These are phyloP conservation scores for Ridgeia piscesae DNA, from an alignment of 1,140 invertebrate species.

Conservation along the genomic window DNA sequence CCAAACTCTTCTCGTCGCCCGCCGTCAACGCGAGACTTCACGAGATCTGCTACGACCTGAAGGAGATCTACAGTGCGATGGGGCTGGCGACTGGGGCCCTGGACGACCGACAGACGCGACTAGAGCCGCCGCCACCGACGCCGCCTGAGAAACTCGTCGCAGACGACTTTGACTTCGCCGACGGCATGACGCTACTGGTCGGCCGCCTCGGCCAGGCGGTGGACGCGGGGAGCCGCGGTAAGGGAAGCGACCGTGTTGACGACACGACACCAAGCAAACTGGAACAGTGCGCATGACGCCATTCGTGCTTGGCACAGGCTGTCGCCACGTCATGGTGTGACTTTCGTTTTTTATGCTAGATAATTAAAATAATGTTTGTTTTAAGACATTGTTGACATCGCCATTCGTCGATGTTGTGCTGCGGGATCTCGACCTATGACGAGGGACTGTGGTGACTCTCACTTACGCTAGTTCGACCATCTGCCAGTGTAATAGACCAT, in stretches of 20 bases:
- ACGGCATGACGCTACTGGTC: neutral
- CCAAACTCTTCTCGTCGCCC: constrained; percentile 6
- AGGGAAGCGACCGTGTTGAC: neutral
- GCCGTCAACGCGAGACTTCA: constrained; percentile 10
- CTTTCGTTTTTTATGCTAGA: neutral
- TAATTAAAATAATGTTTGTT: no score
- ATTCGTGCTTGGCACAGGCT: neutral
- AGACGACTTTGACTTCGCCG: neutral
- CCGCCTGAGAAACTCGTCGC: neutral
- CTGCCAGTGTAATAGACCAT: no score
- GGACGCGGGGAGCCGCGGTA: no score
- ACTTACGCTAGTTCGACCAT: no score
- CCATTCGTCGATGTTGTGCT: no score
- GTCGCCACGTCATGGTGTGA: neutral
- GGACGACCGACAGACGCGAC: neutral
- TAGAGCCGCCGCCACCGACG: neutral
- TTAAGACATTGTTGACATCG: no score
- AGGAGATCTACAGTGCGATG: constrained; percentile 14
- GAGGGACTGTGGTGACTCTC: no score
- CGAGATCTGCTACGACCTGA: constrained; percentile 16
- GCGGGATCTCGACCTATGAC: no score
- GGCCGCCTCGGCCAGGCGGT: neutral
- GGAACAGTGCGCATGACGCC: neutral
- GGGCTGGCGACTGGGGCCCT: constrained; percentile 6
- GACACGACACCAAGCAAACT: neutral